These are phyloP conservation scores for Amphiprion ocellaris DNA, from an alignment of 2,113 vertebrate species.

Conservation along the genomic window DNA sequence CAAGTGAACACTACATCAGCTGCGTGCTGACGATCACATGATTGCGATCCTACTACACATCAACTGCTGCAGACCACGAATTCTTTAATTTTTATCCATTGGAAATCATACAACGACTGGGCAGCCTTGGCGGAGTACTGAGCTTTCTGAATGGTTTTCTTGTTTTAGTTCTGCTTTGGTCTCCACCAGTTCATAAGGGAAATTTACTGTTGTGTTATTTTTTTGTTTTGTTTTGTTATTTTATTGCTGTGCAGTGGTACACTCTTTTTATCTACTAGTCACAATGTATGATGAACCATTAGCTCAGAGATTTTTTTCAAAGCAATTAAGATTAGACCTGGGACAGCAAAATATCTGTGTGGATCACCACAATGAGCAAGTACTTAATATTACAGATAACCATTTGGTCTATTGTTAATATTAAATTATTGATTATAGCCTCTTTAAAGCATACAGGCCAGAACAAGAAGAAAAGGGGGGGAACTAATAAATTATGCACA, in stretches of 20 bases:
- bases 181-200: not conserved
- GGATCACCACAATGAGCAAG: not conserved
- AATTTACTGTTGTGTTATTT: not conserved
- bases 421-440: slow-evolving; percentile 1
- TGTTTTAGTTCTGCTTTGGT: not conserved
- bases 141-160: not conserved
- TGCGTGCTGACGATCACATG: too few relatives aligned
- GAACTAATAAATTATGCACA: not conserved
- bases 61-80: too few relatives aligned
- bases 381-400: too few relatives aligned
- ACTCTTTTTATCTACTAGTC: not conserved
- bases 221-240: not conserved
- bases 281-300: not conserved
- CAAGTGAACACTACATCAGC: too few relatives aligned
- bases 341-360: not conserved
- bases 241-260: not conserved
- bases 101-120: too few relatives aligned
- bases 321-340: not conserved
- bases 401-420: not conserved
- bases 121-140: too few relatives aligned
- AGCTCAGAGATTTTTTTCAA: not conserved
- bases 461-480: not conserved
- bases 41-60: too few relatives aligned
- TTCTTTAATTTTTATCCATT: too few relatives aligned
- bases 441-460: not conserved